phyloP scores from a whole-genome alignment of 1,140 invertebrate species.

The Xylocopa sonorina region DNA sequence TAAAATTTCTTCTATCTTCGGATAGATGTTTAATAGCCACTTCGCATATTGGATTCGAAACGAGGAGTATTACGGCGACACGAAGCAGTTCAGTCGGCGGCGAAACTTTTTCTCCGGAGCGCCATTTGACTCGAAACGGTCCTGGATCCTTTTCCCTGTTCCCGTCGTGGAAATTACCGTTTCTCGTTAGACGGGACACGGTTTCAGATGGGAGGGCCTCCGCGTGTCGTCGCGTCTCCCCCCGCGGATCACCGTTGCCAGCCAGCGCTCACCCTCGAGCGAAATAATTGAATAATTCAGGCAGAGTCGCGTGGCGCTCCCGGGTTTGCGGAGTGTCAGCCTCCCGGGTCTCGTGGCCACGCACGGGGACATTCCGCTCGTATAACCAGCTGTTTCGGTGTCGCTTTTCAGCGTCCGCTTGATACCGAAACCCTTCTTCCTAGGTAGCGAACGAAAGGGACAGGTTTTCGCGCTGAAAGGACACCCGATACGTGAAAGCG shows the following conservation, averaged over 20 bases:
- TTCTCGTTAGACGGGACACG: constrained; percentile 12
- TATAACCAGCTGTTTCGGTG: constrained; percentile 41
- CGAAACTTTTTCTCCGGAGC: not conserved
- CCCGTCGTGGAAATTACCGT: constrained; percentile 32
- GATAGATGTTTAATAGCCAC: not conserved
- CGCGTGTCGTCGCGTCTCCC: constrained; percentile 17
- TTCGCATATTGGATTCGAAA: not conserved
- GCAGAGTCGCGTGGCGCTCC: constrained; percentile 18
- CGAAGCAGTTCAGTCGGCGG: not conserved
- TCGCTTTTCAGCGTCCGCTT: constrained; percentile 50
- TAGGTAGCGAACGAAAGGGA: constrained; percentile 2
- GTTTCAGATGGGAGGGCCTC: constrained; percentile 13
- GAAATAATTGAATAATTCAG: constrained; percentile 67
- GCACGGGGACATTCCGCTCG: constrained; percentile 25
- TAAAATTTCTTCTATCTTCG: not conserved
- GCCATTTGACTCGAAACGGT: constrained; percentile 13
- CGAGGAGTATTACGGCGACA: too few relatives aligned
- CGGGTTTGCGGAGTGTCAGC: constrained; percentile 29
- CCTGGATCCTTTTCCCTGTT: not conserved
- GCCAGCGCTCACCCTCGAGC: constrained; percentile 20
- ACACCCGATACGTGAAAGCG: constrained; percentile 41
- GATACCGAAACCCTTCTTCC: constrained; percentile 50
- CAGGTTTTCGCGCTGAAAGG: constrained; percentile 40
- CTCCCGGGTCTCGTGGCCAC: not conserved
- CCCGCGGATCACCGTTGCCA: constrained; percentile 26